Evolutionary conservation across 1,140 invertebrate species (phyloP), one percentile per base, ranked within the genome.

Genomic region (Planococcus citri): DNA sequence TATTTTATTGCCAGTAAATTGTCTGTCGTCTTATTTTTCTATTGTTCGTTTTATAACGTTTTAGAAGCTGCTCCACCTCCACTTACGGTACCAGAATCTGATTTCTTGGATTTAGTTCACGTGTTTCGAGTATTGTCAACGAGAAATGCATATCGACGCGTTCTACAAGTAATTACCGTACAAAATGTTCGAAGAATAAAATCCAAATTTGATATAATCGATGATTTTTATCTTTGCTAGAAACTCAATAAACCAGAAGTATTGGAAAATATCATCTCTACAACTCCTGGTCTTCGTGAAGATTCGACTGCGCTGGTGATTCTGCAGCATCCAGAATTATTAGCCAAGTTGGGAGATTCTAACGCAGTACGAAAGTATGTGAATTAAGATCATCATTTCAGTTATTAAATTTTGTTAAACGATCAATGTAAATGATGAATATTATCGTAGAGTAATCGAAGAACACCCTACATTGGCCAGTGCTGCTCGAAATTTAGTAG

Each of bases 261-360:
- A 1, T 75, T 83, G 67, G 79, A 82, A 71, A 85, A 84, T 74
- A 81, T 85, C 17, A 81, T 84, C 27, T 76, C 77, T 37, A 79
- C 80, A 2, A 79, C 79, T 69, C 83, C 83, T 41, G 78, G 77
- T 33, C 72, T 85, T 6, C 76, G 74, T 20, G 77, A 82, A 61
- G 83, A 85, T 75, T 77, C 81, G 24, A 79, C 82, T 51, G 82
- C 83, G 12, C 77, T 84, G 61, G 80, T 83, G 1, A 78, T 85
- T 70, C 75, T 85, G n/a, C 82, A 82, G 73, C 82, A 84, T 76
- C 80, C 82, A 27, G 80, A 84, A 74, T 74, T 85, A 68, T 78
- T 85, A 73, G 75, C 78, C 14, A 80, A 84, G 72, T 78, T 84
- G 64, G 78, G 77, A 17, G 80, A 84, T 74, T 69, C 77, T 29